A percentile compares a stretch with the other conserved stretches of the same genome.
phyloP scores from a whole-genome alignment of 2,888 invertebrate species.

The Crematogaster levior region DNA sequence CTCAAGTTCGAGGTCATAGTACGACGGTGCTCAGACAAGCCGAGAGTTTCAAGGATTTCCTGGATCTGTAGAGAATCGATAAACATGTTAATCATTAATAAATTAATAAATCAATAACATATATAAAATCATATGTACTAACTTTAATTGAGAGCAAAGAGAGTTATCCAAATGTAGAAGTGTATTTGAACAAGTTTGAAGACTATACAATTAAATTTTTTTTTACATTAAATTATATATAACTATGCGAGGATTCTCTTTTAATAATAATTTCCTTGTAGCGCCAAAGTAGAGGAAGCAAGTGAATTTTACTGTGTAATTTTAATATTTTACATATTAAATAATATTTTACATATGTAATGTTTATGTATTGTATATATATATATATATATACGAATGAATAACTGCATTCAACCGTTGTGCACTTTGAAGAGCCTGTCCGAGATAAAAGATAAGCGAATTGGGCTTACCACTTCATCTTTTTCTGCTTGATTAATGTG shows the following conservation, averaged over 20 bases:
- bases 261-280: not conserved
- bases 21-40: slow-evolving; percentile 93
- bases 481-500: slow-evolving; percentile 90
- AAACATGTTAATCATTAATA: not conserved
- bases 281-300: not conserved
- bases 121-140: not conserved
- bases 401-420: not conserved
- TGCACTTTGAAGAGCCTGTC: not conserved
- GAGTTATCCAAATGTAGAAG: not conserved
- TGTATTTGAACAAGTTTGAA: not conserved
- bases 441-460: not conserved
- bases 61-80: slow-evolving; percentile 89
- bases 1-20: slow-evolving; percentile 97
- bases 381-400: not conserved
- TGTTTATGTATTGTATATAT: not conserved
- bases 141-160: not conserved
- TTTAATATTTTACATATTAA: too few relatives aligned
- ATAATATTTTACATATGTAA: not conserved
- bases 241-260: not conserved
- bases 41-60: slow-evolving; percentile 96
- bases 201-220: not conserved
- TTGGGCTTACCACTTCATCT: slow-evolving; percentile 92
- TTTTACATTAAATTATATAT: too few relatives aligned
- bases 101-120: not conserved
- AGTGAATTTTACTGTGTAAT: not conserved